These are phyloP conservation scores for Marronus borbonicus DNA, from an alignment of 2,888 invertebrate species.

Conservation along the genomic window DNA sequence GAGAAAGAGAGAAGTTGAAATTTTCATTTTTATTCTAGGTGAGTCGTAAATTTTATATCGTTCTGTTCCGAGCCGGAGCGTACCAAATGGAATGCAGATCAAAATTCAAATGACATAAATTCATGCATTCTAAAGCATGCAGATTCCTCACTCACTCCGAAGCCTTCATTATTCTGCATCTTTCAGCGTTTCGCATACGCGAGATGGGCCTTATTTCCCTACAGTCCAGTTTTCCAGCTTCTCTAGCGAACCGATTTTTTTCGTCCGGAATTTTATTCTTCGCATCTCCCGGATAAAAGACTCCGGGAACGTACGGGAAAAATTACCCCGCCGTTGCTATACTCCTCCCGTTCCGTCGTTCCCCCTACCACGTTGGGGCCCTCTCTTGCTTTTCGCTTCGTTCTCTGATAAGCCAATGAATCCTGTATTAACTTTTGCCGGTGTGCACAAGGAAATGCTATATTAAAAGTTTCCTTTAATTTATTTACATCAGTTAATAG, in stretches of 20 bases:
- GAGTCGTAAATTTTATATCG: constrained; percentile 46
- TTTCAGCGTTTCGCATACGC: constrained; percentile 66
- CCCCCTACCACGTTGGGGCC: neutral
- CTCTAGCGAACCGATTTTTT: constrained; percentile 63
- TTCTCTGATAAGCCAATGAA: constrained; percentile 38
- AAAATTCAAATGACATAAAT: constrained; percentile 63
- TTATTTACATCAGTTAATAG: neutral
- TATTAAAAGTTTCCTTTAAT: constrained; percentile 31
- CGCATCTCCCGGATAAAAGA: constrained; percentile 62
- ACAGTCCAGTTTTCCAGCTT: constrained; percentile 64
- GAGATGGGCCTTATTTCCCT: constrained; percentile 68
- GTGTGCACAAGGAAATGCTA: constrained; percentile 1
- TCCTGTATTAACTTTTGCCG: constrained; percentile 43
- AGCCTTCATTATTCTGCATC: constrained; percentile 68
- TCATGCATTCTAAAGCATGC: constrained; percentile 69
- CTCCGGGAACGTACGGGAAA: constrained; percentile 54
- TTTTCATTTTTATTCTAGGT: constrained; percentile 46
- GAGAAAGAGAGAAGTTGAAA: constrained; percentile 34
- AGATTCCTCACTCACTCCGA: constrained; percentile 65
- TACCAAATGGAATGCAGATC: constrained; percentile 51
- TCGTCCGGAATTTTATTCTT: constrained; percentile 63
- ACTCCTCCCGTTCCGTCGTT: neutral
- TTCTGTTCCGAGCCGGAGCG: constrained; percentile 45
- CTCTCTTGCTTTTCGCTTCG: constrained; percentile 9
- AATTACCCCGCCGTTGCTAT: constrained; percentile 56